Evolutionary conservation across 2,888 invertebrate genomes (phyloP).

Genomic region (Troides oblongomaculatus): DNA sequence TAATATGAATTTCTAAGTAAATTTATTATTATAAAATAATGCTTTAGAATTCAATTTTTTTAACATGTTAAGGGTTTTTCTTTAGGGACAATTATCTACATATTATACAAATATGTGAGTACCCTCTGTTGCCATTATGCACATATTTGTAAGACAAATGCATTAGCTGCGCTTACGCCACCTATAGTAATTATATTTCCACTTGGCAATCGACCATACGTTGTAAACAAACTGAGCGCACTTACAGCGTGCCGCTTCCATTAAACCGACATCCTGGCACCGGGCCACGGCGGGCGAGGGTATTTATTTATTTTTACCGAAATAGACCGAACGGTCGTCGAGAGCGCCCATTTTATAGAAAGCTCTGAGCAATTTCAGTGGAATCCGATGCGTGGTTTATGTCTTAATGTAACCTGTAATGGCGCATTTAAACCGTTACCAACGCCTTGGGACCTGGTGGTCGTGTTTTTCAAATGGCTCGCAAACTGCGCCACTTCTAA

Average conservation of each 20-base stretch:
- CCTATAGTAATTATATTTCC: background rate
- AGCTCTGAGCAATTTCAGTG: slow-evolving; percentile 63
- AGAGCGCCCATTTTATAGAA: slow-evolving; percentile 66
- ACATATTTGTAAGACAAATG: too few species aligned
- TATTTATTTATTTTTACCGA: slow-evolving; percentile 79
- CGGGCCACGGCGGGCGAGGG: slow-evolving; percentile 56
- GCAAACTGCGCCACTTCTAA: background rate
- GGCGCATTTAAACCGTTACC: slow-evolving; percentile 17
- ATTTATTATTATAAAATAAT: too few species aligned
- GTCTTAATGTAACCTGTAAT: slow-evolving; percentile 60
- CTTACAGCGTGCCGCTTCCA: slow-evolving; percentile 36
- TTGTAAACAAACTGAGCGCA: slow-evolving; percentile 17
- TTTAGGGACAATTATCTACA: too few species aligned
- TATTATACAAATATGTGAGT: too few species aligned
- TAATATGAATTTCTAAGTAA: too few species aligned
- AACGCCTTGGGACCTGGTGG: background rate
- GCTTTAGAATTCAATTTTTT: too few species aligned
- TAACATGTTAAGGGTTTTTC: too few species aligned
- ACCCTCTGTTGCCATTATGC: too few species aligned
- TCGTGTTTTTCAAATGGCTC: background rate
- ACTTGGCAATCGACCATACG: background rate
- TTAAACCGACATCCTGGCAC: slow-evolving; percentile 33
- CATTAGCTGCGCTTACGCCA: background rate
- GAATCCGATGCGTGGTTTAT: slow-evolving; percentile 71
- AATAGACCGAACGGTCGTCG: slow-evolving; percentile 74